A percentile compares a stretch with the other conserved stretches of the same genome.
These are phyloP conservation scores for Isaurus tuberculatus DNA, from an alignment of 92 coral and sea anemone species.

Conservation along the genomic window DNA sequence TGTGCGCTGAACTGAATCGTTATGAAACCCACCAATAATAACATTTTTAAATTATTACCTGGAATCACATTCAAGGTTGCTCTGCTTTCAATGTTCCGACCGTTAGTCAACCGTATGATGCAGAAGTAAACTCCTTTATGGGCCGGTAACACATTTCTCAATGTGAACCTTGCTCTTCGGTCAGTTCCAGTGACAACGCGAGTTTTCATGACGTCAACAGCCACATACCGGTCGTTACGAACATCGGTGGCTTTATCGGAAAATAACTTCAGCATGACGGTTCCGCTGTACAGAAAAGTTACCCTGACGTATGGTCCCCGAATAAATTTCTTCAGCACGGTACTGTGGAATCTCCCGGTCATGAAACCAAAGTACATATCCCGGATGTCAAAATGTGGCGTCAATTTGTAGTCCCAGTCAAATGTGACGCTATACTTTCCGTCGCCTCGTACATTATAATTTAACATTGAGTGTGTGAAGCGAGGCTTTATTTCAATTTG, in stretches of 20 bases:
- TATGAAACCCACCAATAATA: too few species aligned
- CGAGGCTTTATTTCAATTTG: not conserved
- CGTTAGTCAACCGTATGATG: not conserved
- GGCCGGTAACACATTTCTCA: not conserved
- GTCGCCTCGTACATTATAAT: not conserved
- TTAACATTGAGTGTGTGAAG: not conserved
- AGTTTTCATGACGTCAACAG: constrained; percentile 30
- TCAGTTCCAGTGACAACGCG: constrained; percentile 9
- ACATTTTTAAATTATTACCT: too few species aligned
- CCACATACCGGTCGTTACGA: constrained; percentile 4
- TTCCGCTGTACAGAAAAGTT: not conserved
- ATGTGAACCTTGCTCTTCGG: constrained; percentile 22
- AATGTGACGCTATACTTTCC: constrained; percentile 35
- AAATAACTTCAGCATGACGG: not conserved
- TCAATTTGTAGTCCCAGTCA: constrained; percentile 8
- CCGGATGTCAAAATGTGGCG: not conserved
- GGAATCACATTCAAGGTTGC: constrained; percentile 9
- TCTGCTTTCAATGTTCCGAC: not conserved
- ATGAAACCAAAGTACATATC: constrained; percentile 11
- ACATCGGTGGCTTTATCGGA: constrained; percentile 15
- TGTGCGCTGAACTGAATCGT: too few species aligned
- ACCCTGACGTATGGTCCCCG: constrained; percentile 3
- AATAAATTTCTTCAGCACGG: not conserved
- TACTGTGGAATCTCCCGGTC: not conserved
- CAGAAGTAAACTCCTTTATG: constrained; percentile 33